Conservation (phyloP, 2,797 vertebrate genomes). For the Cichlasoma orientale region DNA sequence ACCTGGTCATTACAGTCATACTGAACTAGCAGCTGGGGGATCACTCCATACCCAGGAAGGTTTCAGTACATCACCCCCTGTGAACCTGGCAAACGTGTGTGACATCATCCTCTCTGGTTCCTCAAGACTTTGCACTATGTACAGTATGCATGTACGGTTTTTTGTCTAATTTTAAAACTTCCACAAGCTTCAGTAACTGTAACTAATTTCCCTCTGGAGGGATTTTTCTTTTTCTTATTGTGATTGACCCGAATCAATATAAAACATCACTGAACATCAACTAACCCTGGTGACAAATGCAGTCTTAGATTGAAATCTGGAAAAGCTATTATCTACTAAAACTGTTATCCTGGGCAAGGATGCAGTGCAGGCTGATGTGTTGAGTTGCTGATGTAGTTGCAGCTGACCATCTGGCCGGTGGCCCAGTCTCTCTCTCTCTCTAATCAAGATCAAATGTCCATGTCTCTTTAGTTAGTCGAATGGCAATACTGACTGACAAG, state of each 20-base stretch:
- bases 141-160: neutral
- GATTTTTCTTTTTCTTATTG: neutral
- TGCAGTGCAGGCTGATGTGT: conserved; percentile 4
- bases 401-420: conserved; percentile 1
- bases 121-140: neutral
- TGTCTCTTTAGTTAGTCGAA: neutral
- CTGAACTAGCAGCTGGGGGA: neutral
- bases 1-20: neutral
- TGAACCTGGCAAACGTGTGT: neutral
- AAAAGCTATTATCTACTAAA: neutral
- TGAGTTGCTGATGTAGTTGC: conserved; percentile 24
- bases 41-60: neutral
- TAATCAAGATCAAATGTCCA: neutral
- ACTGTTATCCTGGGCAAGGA: neutral
- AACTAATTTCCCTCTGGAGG: neutral
- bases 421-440: neutral
- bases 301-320: neutral
- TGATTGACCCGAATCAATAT: neutral
- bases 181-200: no score
- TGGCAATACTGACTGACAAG: neutral
- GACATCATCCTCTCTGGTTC: neutral
- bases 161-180: no score
- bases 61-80: neutral
- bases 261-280: neutral
- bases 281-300: neutral